A percentile compares a stretch with the other conserved stretches of the same genome.
These are phyloP conservation scores for Chrysemys picta DNA, from an alignment of 2,113 vertebrate species.

Conservation along the genomic window DNA sequence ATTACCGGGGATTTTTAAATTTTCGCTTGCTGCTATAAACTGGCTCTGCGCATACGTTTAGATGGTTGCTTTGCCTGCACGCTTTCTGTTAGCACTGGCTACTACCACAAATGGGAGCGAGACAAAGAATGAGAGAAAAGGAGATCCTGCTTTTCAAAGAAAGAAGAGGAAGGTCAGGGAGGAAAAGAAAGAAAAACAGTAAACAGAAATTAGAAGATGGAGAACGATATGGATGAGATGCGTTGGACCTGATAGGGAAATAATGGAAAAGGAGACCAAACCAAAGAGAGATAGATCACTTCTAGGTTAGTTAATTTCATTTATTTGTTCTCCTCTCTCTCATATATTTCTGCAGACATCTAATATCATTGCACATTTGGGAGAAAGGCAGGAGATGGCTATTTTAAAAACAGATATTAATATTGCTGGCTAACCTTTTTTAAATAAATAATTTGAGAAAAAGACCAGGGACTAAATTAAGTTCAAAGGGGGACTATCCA, in stretches of 20 bases:
- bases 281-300: background rate
- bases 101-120: accelerated
- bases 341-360: background rate
- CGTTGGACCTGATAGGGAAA: background rate
- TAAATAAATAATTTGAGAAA: background rate
- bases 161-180: background rate
- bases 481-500: background rate
- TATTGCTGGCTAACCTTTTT: background rate
- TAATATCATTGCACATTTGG: background rate
- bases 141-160: background rate
- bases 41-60: accelerated
- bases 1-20: background rate
- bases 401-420: background rate
- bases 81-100: accelerated
- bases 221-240: background rate
- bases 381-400: background rate
- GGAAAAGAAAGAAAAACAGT: background rate
- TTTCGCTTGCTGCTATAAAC: accelerated
- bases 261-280: background rate
- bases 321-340: background rate
- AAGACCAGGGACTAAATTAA: background rate
- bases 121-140: background rate
- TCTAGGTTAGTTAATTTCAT: background rate
- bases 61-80: background rate
- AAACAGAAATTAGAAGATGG: background rate